Evolutionary conservation across 1,140 invertebrate species (phyloP), one percentile per base, ranked within the genome.

Genomic region (Drosophila serrata): DNA sequence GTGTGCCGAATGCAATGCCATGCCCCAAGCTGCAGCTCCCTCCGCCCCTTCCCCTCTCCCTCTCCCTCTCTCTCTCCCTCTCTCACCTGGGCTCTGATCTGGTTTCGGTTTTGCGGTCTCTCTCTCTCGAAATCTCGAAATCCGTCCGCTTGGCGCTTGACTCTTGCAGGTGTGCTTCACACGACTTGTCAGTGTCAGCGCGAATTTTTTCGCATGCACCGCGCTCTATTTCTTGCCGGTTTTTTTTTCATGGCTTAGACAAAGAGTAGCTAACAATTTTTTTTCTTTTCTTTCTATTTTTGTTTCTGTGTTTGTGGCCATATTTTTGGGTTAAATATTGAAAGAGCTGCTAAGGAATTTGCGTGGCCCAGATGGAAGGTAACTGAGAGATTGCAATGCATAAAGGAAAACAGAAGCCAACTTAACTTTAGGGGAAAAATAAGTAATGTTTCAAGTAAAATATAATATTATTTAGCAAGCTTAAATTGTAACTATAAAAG

Each of bases 141-240:
- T 72, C 68, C 65, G 53, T 59, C 55, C 55, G 81, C 62, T 79
- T 43, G 58, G 45, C 60, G 67, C 81, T 81, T 70, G 82, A 85
- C 62, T 81, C 72, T 84, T 88, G 85, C 85, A 88, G 85, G 85
- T 88, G 85, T 88, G 85, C 85, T 88, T 88, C 85, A 90, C 85
- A 88, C 85, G 85, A 85, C 85, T 88, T 88, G 85, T 88, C 85
- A 88, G 84, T 90, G 84, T 88, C 84, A 88, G 77, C 55, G 81
- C 67, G 53, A 64, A 80, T 79, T 65, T 49, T 64, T 70, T 63
- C 68, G 27, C 63, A 62, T 55, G 56, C 37, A 37, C 40, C 35
- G 39, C 42, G 63, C 33, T 78, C 46, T 64, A 49, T 79, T 76
- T 76, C 42, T 53, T 37, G 5, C 39, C 39, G 29, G 49, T 57